Conservation (phyloP, 2,888 invertebrate species). For the Quadroppia sp. region DNA sequence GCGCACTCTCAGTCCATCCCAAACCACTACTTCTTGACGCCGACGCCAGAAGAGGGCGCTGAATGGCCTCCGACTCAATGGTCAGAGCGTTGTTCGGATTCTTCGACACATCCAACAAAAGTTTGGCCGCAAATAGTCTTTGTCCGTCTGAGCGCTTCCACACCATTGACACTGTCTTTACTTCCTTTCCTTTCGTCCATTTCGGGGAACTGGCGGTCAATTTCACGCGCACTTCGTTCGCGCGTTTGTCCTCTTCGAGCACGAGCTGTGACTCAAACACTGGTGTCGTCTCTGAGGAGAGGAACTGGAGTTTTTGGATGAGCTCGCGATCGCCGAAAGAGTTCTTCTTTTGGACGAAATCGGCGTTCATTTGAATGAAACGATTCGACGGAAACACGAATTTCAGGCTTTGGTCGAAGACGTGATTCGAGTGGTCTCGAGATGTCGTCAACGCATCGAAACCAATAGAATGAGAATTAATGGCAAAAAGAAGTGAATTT, state of each 20-base stretch:
- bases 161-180: neutral
- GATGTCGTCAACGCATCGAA: neutral
- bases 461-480: neutral
- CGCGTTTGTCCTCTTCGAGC: no score
- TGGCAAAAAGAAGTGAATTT: neutral
- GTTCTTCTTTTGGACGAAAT: neutral
- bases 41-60: no score
- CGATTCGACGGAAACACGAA: neutral
- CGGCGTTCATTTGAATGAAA: neutral
- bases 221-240: no score
- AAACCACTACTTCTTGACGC: no score
- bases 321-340: no score
- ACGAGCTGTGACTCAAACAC: no score
- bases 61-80: neutral
- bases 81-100: constrained; percentile 24
- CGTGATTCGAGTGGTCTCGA: no score
- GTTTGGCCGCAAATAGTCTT: neutral
- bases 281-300: no score
- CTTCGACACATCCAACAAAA: neutral
- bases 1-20: neutral
- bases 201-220: neutral
- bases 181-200: neutral
- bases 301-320: no score
- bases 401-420: neutral
- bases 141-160: no score